A percentile compares a stretch with the other conserved stretches of the same genome.
phyloP scores from a whole-genome alignment of 2,113 vertebrate species.

The Nannobrachium achirus region DNA sequence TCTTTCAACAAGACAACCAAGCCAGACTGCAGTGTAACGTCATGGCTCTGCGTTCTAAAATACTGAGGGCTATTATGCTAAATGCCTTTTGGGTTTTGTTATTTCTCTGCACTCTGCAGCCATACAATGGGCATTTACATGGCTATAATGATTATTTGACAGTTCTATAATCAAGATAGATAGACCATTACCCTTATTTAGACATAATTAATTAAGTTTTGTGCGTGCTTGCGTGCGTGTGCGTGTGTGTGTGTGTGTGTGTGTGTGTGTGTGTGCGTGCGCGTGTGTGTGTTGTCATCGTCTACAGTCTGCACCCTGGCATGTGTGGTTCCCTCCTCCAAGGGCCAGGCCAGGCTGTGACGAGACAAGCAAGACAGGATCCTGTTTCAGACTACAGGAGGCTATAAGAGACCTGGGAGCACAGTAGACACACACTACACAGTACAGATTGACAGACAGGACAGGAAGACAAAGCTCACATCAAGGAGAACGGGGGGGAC shows the following conservation, averaged over 20 bases:
- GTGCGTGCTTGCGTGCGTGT: neutral
- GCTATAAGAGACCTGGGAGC: constrained; percentile 80
- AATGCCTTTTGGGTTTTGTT: no score
- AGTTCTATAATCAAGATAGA: no score
- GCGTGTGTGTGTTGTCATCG: constrained; percentile 7
- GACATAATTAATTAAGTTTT: no score
- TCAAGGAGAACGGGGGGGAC: neutral
- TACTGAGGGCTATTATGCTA: no score
- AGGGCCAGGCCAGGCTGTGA: constrained; percentile 64
- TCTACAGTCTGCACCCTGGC: constrained; percentile 70
- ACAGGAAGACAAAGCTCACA: neutral
- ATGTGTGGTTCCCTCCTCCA: constrained; percentile 71
- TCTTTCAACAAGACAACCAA: no score
- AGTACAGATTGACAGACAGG: constrained; percentile 57
- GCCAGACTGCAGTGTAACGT: no score
- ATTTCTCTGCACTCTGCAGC: no score
- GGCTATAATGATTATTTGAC: no score
- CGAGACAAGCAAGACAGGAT: constrained; percentile 78
- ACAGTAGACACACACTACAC: constrained; percentile 39
- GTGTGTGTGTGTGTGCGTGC: neutral
- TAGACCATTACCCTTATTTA: no score
- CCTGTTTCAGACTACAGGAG: constrained; percentile 87
- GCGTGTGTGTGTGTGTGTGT: neutral
- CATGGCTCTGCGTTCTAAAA: no score
- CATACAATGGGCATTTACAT: no score